Conservation (phyloP, 1,140 invertebrate genomes). For the Trichogramma pretiosum region DNA sequence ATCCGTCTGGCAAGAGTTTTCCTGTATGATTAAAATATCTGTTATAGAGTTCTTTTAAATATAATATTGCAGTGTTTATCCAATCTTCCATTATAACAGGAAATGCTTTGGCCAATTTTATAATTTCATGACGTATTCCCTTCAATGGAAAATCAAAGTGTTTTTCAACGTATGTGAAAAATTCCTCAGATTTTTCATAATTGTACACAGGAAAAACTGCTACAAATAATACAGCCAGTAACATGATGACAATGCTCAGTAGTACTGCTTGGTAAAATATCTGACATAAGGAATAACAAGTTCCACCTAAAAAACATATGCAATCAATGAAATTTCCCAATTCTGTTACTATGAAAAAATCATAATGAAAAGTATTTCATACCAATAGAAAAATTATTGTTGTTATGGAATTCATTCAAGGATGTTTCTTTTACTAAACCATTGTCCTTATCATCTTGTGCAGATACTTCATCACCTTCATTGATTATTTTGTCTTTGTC, state of each 20-base stretch:
- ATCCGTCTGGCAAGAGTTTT: too few species aligned
- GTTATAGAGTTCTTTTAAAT: too few species aligned
- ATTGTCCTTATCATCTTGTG: too few species aligned
- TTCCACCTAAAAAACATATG: slow-evolving; percentile 8
- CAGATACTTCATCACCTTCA: too few species aligned
- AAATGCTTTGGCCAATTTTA: slow-evolving; percentile 16
- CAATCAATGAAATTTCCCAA: neutral
- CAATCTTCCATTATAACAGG: slow-evolving; percentile 14
- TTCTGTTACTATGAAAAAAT: neutral
- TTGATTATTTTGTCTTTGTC: slow-evolving; percentile 18
- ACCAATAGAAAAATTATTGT: too few species aligned
- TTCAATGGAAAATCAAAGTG: slow-evolving; percentile 28
- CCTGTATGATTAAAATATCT: too few species aligned
- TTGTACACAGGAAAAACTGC: slow-evolving; percentile 25
- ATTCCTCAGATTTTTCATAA: slow-evolving; percentile 18
- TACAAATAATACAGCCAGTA: slow-evolving; percentile 13
- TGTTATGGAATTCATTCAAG: too few species aligned
- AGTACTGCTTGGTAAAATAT: too few species aligned
- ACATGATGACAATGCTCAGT: too few species aligned
- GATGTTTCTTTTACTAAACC: too few species aligned
- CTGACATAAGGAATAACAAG: slow-evolving; percentile 13
- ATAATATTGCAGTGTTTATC: slow-evolving; percentile 17
- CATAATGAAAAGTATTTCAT: neutral
- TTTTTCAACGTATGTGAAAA: slow-evolving; percentile 26
- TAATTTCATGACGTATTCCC: slow-evolving; percentile 25